Evolutionary conservation across 2,888 invertebrate genomes (phyloP), one percentile per base, ranked within the genome.

Genomic region (Drosophila nigricruria): DNA sequence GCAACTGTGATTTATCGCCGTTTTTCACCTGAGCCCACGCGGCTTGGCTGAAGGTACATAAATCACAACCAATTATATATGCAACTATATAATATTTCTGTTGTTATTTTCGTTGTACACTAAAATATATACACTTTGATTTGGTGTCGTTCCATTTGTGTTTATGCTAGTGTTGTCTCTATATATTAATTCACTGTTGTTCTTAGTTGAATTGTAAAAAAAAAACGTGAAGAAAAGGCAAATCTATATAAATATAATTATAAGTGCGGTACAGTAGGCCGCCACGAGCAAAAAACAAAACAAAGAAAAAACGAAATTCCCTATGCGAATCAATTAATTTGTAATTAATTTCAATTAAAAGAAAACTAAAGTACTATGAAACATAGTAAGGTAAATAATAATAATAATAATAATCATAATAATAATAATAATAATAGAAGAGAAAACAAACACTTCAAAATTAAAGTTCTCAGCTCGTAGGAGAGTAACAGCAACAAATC

Each of bases 1-100:
- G 96, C 93, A 95, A 95, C 92, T 96, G 96, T 92, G 95, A 96
- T 92, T 93, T 95, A 62, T 93, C 95, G 52, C 96, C 96, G 2
- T 94, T 95, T 79, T 79, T 88, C 79, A 89, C 58, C 82, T 81
- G 56, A 64, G 70, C 40, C 14, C 20, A 27, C 6, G 30, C 9
- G 36, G 66, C 67, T 70, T 23, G 18, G 61, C 30, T 57, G 74
- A 59, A 83, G 79, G 85, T 70, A 88, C 42, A 73, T 79, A 73
- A 79, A 82, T 88, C 81, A 78, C 82, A 85, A 70, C 53, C 45
- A 57, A 65, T 66, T 77, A 72, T 61, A 72, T 77, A 76, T 59
- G 25, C 27, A 78, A 78, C 64, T 69, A 80, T 82, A 73, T 67
- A 65, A 69, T 61, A 69, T 73, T 82, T 77, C 59, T 10, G 82